Conservation (phyloP, 2,888 invertebrate species). For the Anticlea derivata region DNA sequence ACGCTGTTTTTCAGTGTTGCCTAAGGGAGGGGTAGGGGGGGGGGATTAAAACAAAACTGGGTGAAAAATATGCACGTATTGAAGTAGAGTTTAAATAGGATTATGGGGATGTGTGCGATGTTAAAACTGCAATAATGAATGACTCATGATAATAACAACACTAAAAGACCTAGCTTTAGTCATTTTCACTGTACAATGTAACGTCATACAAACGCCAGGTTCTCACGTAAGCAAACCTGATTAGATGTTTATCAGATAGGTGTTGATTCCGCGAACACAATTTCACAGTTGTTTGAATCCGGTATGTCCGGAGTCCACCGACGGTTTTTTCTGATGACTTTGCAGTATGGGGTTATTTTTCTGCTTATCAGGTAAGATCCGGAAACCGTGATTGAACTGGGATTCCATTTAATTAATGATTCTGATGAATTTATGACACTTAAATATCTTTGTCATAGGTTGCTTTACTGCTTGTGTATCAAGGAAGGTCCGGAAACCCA, state of each 20-base stretch:
- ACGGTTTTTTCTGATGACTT: constrained; percentile 1
- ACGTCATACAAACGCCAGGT: constrained; percentile 12
- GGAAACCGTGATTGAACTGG: constrained; percentile 2
- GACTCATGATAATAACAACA: too few relatives aligned
- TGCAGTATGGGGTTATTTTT: constrained; percentile 2
- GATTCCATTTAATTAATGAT: background rate
- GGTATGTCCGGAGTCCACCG: constrained; percentile 12
- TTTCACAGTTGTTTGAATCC: constrained; percentile 16
- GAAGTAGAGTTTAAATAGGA: too few relatives aligned
- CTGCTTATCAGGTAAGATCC: constrained; percentile 4
- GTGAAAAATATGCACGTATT: too few relatives aligned
- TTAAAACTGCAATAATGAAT: too few relatives aligned
- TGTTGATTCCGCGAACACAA: constrained; percentile 25
- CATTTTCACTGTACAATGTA: constrained; percentile 9
- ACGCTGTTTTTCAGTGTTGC: too few relatives aligned
- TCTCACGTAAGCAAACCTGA: constrained; percentile 21
- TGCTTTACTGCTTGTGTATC: background rate
- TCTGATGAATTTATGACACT: background rate
- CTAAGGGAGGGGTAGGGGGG: too few relatives aligned
- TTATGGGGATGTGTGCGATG: too few relatives aligned
- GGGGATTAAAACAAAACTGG: too few relatives aligned
- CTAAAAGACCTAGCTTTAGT: background rate
- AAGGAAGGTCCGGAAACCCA: too few relatives aligned
- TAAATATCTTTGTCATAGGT: background rate
- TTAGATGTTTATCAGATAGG: constrained; percentile 25